A percentile compares a stretch with the other conserved stretches of the same genome.
Evolutionary conservation across 1,140 invertebrate species (phyloP).

Genomic region (fruit fly (Drosophila melanogaster)): Release_6_plus_ISO1_MT NC_004354.4:11815001-11815500

Average conservation of each 20-base stretch:
- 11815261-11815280: conserved; percentile 95
- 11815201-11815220: conserved; percentile 97
- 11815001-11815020: neutral
- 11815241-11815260: conserved; percentile 99
- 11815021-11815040: neutral
- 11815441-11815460: conserved; percentile 77
- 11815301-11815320: conserved; percentile 5
- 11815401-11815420: conserved; percentile 68
- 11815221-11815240: conserved; percentile 99
- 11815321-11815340: conserved; percentile 4
- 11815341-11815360: neutral
- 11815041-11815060: no score
- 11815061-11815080: neutral
- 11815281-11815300: conserved; percentile 87
- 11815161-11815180: conserved; percentile 89
- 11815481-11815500: conserved; percentile 18
- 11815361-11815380: neutral
- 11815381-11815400: conserved; percentile 38
- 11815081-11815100: no score
- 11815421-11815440: conserved; percentile 59
- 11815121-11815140: no score
- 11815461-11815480: conserved; percentile 72
- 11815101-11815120: neutral
- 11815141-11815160: neutral
- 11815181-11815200: conserved; percentile 98